phyloP scores from a whole-genome alignment of 1,140 invertebrate genomes.

The Temnothorax nylanderi region DNA sequence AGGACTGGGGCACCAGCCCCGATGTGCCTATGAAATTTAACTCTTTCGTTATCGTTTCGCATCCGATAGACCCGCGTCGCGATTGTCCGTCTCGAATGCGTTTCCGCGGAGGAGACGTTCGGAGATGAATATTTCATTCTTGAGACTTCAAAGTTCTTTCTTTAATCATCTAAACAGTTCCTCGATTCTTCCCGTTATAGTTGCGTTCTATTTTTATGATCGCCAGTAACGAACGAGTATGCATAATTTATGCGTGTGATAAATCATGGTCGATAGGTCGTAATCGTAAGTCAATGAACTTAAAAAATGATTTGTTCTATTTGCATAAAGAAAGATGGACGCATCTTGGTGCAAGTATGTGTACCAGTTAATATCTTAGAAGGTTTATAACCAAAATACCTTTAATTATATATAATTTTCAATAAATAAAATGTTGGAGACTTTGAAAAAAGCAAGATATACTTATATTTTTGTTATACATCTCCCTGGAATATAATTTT shows the following conservation, averaged over 20 bases:
- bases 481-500: not conserved
- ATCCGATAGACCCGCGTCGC: not conserved
- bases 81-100: not conserved
- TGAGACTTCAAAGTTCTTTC: not conserved
- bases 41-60: constrained; percentile 62
- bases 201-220: not conserved
- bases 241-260: not conserved
- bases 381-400: not conserved
- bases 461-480: not conserved
- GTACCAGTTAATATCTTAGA: not conserved
- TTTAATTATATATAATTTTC: not conserved
- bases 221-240: not conserved
- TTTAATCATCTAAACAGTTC: not conserved
- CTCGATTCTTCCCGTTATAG: not conserved
- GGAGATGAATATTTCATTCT: not conserved
- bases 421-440: not conserved
- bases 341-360: not conserved
- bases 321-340: not conserved
- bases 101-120: not conserved
- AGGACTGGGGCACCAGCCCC: constrained; percentile 70
- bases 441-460: not conserved
- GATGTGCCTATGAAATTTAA: constrained; percentile 67
- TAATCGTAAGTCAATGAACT: not conserved
- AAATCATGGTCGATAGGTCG: not conserved
- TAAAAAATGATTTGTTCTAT: constrained; percentile 6